Evolutionary conservation across 2,888 invertebrate genomes (phyloP).

Genomic region (Drosophila kokeensis): DNA sequence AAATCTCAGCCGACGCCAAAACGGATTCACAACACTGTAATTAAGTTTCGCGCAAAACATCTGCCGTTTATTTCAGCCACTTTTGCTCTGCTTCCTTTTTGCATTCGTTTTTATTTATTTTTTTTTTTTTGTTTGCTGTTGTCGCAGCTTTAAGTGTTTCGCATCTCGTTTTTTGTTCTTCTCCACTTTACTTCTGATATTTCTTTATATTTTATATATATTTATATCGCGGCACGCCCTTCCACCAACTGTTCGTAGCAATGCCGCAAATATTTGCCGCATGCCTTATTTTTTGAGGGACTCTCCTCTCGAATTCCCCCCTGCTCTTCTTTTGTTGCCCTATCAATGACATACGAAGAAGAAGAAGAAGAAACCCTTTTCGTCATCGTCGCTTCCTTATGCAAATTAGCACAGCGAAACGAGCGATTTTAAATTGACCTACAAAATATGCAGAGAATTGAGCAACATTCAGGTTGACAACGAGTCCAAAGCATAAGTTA

Average conservation of each 20-base stretch:
- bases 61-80: slow-evolving; percentile 56
- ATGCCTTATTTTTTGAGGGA: slow-evolving; percentile 37
- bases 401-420: slow-evolving; percentile 51
- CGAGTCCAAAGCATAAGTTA: slow-evolving; percentile 3
- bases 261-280: slow-evolving; percentile 70
- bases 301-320: slow-evolving; percentile 21
- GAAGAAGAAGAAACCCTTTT: slow-evolving; percentile 28
- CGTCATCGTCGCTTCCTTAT: slow-evolving; percentile 35
- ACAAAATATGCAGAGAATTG: slow-evolving; percentile 1
- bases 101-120: slow-evolving; percentile 4
- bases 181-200: neutral
- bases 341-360: slow-evolving; percentile 40
- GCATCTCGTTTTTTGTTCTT: slow-evolving; percentile 13
- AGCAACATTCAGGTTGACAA: slow-evolving; percentile 17
- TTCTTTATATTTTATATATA: slow-evolving; percentile 18
- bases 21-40: slow-evolving; percentile 65
- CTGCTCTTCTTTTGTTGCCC: slow-evolving; percentile 4
- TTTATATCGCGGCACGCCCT: slow-evolving; percentile 66
- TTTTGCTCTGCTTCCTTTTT: slow-evolving; percentile 17
- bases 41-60: slow-evolving; percentile 76
- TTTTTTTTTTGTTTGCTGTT: slow-evolving; percentile 25
- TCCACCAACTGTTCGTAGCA: slow-evolving; percentile 63
- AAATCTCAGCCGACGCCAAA: slow-evolving; percentile 67
- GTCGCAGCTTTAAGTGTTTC: slow-evolving; percentile 66
- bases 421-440: slow-evolving; percentile 14